Evolutionary conservation across 2,113 vertebrate species (phyloP).

Genomic region (Nyctibius bracteatus): DNA sequence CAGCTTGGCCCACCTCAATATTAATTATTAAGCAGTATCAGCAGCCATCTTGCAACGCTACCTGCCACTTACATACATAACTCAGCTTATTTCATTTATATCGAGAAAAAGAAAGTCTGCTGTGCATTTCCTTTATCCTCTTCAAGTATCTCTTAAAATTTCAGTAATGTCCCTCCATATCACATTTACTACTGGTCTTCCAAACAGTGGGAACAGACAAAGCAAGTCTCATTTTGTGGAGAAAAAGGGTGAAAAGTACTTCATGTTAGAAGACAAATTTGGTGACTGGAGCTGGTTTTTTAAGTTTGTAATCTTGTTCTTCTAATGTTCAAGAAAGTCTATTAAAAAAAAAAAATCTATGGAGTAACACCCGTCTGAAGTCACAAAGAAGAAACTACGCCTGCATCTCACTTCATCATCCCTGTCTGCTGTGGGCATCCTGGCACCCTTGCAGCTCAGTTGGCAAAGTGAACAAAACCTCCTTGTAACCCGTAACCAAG

Average conservation of each 20-base stretch:
- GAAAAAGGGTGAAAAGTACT: background rate
- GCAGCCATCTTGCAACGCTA: background rate
- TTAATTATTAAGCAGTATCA: background rate
- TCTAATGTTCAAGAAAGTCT: background rate
- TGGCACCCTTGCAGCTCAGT: background rate
- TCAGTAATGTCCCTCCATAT: rapidly evolving
- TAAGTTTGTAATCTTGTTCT: background rate
- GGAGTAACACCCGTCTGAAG: background rate
- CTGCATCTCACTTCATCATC: background rate
- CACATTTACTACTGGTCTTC: background rate
- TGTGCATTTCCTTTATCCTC: background rate
- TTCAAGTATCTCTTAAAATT: background rate
- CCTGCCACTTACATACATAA: background rate
- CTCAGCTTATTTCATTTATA: background rate
- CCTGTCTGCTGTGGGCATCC: background rate
- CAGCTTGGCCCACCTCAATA: background rate
- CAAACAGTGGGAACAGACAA: background rate
- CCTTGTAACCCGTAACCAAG: background rate
- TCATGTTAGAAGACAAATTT: background rate
- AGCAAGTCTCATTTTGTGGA: background rate
- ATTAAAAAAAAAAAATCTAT: background rate
- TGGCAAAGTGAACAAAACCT: background rate
- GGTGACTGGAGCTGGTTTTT: background rate
- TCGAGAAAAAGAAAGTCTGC: background rate
- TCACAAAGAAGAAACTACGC: background rate